phyloP scores from a whole-genome alignment of 2,113 vertebrate species.

The Thamnaconus septentrionalis region DNA sequence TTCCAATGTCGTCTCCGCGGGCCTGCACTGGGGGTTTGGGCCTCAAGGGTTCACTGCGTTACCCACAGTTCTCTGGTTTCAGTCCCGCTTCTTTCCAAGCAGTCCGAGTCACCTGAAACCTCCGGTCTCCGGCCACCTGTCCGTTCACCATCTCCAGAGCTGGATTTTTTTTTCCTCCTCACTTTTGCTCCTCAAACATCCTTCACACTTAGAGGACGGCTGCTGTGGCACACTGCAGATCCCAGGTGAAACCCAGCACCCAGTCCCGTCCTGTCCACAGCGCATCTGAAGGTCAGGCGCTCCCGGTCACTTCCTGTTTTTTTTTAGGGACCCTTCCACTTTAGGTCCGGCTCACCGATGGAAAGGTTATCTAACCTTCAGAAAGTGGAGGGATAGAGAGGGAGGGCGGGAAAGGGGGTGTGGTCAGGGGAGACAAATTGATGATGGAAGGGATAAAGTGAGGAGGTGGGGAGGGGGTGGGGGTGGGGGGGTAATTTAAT shows the following conservation, averaged over 20 bases:
- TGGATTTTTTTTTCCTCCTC: not conserved
- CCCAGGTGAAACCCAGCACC: constrained; percentile 34
- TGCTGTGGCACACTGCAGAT: constrained; percentile 42
- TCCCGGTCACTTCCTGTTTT: constrained; percentile 35
- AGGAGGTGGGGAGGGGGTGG: no score
- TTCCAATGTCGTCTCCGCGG: not conserved
- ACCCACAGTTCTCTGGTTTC: not conserved
- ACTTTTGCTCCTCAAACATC: constrained; percentile 19
- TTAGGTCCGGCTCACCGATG: constrained; percentile 62
- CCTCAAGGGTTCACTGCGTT: constrained; percentile 8
- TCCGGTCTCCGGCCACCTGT: constrained; percentile 5
- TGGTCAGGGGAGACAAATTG: not conserved
- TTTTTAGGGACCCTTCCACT: constrained; percentile 42
- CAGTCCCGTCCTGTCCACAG: constrained; percentile 26
- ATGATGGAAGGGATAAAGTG: no score
- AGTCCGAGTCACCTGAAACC: constrained; percentile 15
- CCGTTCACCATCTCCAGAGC: not conserved
- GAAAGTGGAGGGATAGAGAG: constrained; percentile 49
- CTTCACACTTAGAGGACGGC: not conserved
- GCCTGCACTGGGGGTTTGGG: constrained; percentile 22
- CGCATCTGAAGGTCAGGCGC: constrained; percentile 51
- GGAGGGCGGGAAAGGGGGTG: constrained; percentile 9
- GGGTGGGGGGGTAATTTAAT: no score
- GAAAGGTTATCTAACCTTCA: constrained; percentile 86
- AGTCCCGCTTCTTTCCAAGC: constrained; percentile 27